Conservation (phyloP, 92 coral and sea anemone species). For the Heliopora coerulea region DNA sequence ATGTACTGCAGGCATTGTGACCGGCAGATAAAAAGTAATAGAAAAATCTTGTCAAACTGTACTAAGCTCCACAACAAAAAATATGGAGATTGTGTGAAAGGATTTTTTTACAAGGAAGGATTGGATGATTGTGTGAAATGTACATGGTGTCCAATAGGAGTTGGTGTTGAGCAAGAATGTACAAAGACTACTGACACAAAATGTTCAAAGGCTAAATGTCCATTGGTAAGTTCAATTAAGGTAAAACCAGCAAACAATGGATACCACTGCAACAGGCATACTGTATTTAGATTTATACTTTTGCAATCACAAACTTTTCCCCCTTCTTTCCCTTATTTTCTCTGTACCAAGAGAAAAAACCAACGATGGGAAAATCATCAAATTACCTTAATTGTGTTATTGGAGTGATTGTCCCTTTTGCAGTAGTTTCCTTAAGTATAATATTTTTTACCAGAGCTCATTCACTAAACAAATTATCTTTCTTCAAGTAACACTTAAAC, state of each 20-base stretch:
- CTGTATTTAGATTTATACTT: too few relatives aligned
- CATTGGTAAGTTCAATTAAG: background rate
- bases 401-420: too few relatives aligned
- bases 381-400: too few relatives aligned
- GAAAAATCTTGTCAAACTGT: conserved; percentile 1
- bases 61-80: background rate
- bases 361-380: too few relatives aligned
- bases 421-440: too few relatives aligned
- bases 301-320: too few relatives aligned
- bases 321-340: too few relatives aligned
- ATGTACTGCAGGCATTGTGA: conserved; percentile 2
- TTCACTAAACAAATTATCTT: too few relatives aligned
- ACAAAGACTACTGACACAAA: background rate
- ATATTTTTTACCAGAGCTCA: too few relatives aligned
- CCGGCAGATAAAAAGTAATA: background rate
- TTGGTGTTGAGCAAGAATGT: conserved; percentile 13
- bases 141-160: background rate
- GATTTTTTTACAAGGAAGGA: background rate
- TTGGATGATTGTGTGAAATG: conserved; percentile 3
- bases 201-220: background rate
- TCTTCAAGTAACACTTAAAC: too few relatives aligned
- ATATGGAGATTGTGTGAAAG: conserved; percentile 16
- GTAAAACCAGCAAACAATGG: background rate
- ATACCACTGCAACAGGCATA: too few relatives aligned
- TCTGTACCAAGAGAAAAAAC: too few relatives aligned